phyloP scores from a whole-genome alignment of 1,140 invertebrate species.

The Drosophila repleta region DNA sequence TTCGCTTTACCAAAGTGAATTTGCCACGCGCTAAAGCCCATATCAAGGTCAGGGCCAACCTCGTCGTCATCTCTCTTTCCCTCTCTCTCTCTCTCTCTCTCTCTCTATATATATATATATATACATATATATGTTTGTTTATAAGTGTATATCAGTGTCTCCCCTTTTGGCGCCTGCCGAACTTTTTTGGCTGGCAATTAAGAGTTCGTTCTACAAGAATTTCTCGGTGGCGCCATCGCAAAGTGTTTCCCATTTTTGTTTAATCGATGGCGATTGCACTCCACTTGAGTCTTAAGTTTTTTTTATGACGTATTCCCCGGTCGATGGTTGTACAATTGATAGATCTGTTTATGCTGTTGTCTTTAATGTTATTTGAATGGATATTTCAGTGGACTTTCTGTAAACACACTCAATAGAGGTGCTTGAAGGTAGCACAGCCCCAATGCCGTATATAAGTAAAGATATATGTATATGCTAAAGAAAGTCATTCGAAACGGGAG shows the following conservation, averaged over 20 bases:
- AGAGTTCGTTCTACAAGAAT: conserved; percentile 17
- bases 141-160: not conserved
- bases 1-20: not conserved
- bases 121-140: not conserved
- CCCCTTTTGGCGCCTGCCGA: not conserved
- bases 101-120: too few relatives aligned
- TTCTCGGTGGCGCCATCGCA: conserved; percentile 14
- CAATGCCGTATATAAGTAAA: too few relatives aligned
- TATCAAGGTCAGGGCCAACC: conserved; percentile 56
- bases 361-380: too few relatives aligned
- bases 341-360: not conserved
- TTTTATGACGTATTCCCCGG: not conserved
- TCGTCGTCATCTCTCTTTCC: conserved; percentile 28
- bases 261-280: conserved; percentile 75
- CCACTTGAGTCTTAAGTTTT: conserved; percentile 40
- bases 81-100: too few relatives aligned
- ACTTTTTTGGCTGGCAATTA: conserved; percentile 23
- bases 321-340: not conserved
- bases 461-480: too few relatives aligned
- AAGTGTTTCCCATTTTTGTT: conserved; percentile 58
- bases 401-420: not conserved
- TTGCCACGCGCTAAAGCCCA: not conserved
- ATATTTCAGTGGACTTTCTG: not conserved
- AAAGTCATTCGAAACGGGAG: too few relatives aligned
- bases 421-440: too few relatives aligned